Conservation (phyloP, 2,888 invertebrate genomes). For the Drosophila paucipuncta region DNA sequence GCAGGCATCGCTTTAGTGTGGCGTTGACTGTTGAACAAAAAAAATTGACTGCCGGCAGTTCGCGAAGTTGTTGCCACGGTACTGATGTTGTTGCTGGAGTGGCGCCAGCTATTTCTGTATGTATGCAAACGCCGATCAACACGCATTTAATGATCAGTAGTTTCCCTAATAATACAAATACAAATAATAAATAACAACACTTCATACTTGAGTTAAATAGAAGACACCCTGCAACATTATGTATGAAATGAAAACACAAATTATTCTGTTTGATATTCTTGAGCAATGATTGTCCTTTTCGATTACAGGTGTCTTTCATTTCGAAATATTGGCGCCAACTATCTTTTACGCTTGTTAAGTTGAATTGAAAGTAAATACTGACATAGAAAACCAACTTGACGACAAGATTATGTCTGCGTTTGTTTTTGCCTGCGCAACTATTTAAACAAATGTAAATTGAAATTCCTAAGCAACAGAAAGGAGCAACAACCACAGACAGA, state of each 20-base stretch:
- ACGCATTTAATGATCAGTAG: neutral
- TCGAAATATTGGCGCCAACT: conserved; percentile 74
- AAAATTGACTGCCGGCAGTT: conserved; percentile 65
- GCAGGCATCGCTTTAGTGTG: conserved; percentile 22
- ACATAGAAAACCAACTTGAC: conserved; percentile 1
- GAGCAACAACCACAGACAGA: conserved; percentile 14
- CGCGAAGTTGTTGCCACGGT: conserved; percentile 29
- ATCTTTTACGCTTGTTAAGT: conserved; percentile 67
- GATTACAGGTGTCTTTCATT: conserved; percentile 27
- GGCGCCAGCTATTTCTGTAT: conserved; percentile 28
- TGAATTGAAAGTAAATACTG: conserved; percentile 19
- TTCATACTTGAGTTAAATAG: neutral
- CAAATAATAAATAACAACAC: neutral
- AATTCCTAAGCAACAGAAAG: conserved; percentile 55
- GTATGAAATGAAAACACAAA: neutral
- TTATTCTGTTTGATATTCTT: neutral
- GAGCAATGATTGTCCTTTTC: neutral
- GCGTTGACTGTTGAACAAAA: conserved; percentile 61
- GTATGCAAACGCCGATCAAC: conserved; percentile 2
- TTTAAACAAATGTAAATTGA: conserved; percentile 57
- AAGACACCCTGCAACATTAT: neutral
- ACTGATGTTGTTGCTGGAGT: conserved; percentile 27
- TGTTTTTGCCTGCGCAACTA: conserved; percentile 28
- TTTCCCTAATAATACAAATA: neutral
- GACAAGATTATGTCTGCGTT: conserved; percentile 5